These are phyloP conservation scores for Stenotaenia linearis DNA, from an alignment of 2,888 invertebrate species.

Conservation along the genomic window DNA sequence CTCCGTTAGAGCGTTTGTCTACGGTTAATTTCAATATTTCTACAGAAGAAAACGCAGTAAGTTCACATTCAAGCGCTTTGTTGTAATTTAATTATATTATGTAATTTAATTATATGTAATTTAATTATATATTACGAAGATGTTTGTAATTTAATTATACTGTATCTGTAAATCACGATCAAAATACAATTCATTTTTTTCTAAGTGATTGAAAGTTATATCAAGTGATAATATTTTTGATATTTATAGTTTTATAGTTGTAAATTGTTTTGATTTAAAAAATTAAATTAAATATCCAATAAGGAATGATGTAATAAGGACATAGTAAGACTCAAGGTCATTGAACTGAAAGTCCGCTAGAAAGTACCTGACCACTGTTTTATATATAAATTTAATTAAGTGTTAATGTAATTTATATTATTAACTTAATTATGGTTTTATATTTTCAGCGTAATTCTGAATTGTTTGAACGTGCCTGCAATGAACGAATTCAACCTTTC, in stretches of 20 bases:
- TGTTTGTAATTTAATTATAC: too few species aligned
- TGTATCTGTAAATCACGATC: too few species aligned
- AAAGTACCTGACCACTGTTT: neutral
- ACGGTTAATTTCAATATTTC: constrained; percentile 36
- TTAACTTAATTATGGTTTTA: too few species aligned
- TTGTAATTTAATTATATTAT: too few species aligned
- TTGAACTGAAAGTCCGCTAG: neutral
- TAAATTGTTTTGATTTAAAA: too few species aligned
- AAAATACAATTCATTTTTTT: too few species aligned
- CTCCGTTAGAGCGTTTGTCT: constrained; percentile 38
- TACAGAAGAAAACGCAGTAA: constrained; percentile 37
- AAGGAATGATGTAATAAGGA: neutral
- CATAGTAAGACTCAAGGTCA: neutral
- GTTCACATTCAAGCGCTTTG: neutral
- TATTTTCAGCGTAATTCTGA: constrained; percentile 48
- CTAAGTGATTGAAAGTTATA: too few species aligned
- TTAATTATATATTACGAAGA: too few species aligned
- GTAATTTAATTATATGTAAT: too few species aligned
- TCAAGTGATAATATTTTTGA: too few species aligned
- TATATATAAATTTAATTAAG: neutral
- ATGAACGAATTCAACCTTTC: constrained; percentile 47
- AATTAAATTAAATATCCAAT: too few species aligned
- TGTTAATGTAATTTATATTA: neutral
- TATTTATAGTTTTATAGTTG: too few species aligned
- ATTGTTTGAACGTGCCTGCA: constrained; percentile 59